phyloP scores from a whole-genome alignment of 2,113 vertebrate species.

The Taxidea taxus region DNA sequence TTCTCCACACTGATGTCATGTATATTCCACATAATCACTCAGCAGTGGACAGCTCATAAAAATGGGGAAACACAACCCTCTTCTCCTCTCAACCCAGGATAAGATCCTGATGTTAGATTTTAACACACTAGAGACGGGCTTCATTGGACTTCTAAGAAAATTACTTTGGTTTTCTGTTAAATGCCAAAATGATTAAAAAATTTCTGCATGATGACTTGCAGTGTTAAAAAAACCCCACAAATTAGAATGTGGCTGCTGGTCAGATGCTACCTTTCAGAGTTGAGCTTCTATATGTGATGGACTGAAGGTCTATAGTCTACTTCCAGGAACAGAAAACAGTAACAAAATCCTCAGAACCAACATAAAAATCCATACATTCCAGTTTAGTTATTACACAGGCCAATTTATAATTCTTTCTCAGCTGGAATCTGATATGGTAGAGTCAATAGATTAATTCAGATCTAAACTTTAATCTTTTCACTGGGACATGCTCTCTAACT shows the following conservation, averaged over 20 bases:
- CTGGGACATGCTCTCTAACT: slow-evolving; percentile 41
- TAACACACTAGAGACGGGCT: slow-evolving; percentile 15
- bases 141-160: slow-evolving; percentile 35
- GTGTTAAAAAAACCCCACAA: slow-evolving; percentile 34
- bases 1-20: not conserved
- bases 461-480: slow-evolving; percentile 67
- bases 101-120: slow-evolving; percentile 42
- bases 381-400: slow-evolving; percentile 41
- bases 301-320: not conserved
- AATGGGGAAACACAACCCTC: not conserved
- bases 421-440: slow-evolving; percentile 56
- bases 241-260: slow-evolving; percentile 51
- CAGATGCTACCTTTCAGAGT: slow-evolving; percentile 20
- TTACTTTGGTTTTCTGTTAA: slow-evolving; percentile 52
- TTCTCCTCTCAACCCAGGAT: not conserved
- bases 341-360: not conserved
- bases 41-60: not conserved
- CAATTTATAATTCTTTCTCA: slow-evolving; percentile 71
- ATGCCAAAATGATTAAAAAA: slow-evolving; percentile 64
- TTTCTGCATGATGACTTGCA: slow-evolving; percentile 41
- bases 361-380: not conserved
- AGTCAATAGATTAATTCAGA: slow-evolving; percentile 58
- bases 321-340: slow-evolving; percentile 46
- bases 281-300: slow-evolving; percentile 41
- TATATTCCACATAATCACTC: not conserved